Percentiles rank a stretch among this genome's conserved stretches.
Evolutionary conservation across 2,888 invertebrate species (phyloP).

Genomic region (Phragmatobia fuliginosa): DNA sequence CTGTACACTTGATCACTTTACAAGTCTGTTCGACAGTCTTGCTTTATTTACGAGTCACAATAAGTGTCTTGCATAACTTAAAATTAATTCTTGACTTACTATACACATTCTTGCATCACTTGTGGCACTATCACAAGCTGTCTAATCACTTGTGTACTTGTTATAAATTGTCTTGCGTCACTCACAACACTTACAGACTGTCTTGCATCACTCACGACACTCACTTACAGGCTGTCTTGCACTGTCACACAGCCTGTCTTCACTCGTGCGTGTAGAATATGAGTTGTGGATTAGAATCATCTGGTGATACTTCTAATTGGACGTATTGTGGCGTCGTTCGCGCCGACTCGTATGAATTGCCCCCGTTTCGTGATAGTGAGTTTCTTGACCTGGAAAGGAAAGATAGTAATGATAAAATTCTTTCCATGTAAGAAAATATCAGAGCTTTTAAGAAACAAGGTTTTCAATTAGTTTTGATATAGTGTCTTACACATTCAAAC

Average conservation of each 20-base stretch:
- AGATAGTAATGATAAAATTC: background rate
- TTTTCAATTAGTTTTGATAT: no score
- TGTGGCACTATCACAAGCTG: slow-evolving; percentile 3
- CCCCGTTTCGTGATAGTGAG: slow-evolving; percentile 77
- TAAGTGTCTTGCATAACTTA: slow-evolving; percentile 27
- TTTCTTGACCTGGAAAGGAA: slow-evolving; percentile 81
- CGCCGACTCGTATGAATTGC: slow-evolving; percentile 79
- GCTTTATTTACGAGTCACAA: slow-evolving; percentile 14
- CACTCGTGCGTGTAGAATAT: slow-evolving; percentile 94
- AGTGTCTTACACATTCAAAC: no score
- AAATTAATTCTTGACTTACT: background rate
- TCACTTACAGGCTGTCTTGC: slow-evolving; percentile 23
- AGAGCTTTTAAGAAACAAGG: no score
- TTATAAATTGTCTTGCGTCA: slow-evolving; percentile 23
- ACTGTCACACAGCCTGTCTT: slow-evolving; percentile 36
- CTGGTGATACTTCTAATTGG: slow-evolving; percentile 80
- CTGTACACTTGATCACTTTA: slow-evolving; percentile 41
- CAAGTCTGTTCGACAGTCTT: slow-evolving; percentile 49
- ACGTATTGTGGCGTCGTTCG: slow-evolving; percentile 81
- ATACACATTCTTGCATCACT: slow-evolving; percentile 6
- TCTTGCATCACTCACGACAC: slow-evolving; percentile 16
- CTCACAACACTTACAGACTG: slow-evolving; percentile 15
- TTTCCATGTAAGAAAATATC: background rate
- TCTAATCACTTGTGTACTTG: slow-evolving; percentile 9
- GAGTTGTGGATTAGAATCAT: slow-evolving; percentile 91